Percentiles rank a stretch among this genome's conserved stretches.
phyloP scores from a whole-genome alignment of 2,888 invertebrate species.

The Cephalotes varians region DNA sequence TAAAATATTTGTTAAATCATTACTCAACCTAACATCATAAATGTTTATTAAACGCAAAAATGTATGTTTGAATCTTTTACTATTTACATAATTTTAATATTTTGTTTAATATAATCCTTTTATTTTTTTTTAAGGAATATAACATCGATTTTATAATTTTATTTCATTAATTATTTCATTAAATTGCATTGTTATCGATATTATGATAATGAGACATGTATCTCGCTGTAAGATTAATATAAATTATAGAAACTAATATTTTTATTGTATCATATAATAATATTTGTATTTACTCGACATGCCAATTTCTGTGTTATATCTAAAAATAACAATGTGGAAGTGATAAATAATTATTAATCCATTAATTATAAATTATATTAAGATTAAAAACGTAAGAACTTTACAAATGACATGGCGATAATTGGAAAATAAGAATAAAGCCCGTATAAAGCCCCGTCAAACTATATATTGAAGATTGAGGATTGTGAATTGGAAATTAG shows the following conservation, averaged over 20 bases:
- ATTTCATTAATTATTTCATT: constrained; percentile 22
- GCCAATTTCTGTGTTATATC: constrained; percentile 31
- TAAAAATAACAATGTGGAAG: constrained; percentile 1
- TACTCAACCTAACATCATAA: constrained; percentile 17
- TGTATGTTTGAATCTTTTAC: neutral
- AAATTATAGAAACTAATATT: constrained; percentile 15
- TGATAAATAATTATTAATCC: constrained; percentile 30
- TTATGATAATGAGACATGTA: constrained; percentile 9
- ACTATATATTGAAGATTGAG: neutral
- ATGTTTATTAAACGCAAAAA: constrained; percentile 25
- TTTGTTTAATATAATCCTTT: neutral
- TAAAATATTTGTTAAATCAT: constrained; percentile 17
- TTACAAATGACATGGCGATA: neutral
- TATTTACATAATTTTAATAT: constrained; percentile 5
- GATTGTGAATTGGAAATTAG: neutral
- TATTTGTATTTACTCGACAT: neutral
- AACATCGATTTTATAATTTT: constrained; percentile 8
- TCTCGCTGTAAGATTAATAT: constrained; percentile 21
- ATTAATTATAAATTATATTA: constrained; percentile 26
- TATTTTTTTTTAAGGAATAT: neutral
- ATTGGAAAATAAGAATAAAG: neutral
- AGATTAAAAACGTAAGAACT: neutral
- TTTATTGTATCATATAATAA: neutral
- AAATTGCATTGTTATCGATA: constrained; percentile 26
- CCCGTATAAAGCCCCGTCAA: neutral